Evolutionary conservation across 2,797 vertebrate species (phyloP), one percentile per base, ranked within the genome.

Genomic region (Enteromius viviparus): DNA sequence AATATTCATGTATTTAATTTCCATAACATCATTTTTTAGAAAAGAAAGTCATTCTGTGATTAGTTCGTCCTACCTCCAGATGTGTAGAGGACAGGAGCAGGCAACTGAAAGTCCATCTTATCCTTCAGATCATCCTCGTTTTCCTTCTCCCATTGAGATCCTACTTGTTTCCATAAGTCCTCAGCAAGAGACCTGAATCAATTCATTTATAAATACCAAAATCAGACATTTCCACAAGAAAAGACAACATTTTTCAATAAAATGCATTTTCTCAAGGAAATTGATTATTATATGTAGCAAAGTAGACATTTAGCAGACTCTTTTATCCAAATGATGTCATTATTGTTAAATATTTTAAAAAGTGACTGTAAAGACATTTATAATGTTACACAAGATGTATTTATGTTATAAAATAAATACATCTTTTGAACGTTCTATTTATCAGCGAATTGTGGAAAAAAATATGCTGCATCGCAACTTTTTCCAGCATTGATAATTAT

Each of bases 91-190:
- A 93, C 40, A 1, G 96, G 96, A 2, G 92, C 91, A 0, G 90
- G 80, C 21, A 93, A 60, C 80, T 94, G 92, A 29, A 98, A 99
- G 90, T 99, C 95, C 91, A 98, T 92, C 90, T 98, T 99, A 91
- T 99, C 98, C 91, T 99, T 99, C 85, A 99, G 93, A 79, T 98
- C 96, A 0, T 96, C 95, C 89, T 98, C 97, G 7, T 99, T 99
- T 89, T 99, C 98, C 49, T 95, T 95, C 89, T 99, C 97, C 98
- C 98, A 99, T 80, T 97, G 98, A 65, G 93, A 88, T 1, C 98
- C 98, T 1, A 95, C 88, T 87, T 94, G 94, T 82, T 92, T 95
- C 98, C 98, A 99, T 1, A 97, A 95, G 85, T 93, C 91, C 80
- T 91, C 80, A 10, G 97, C 95, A 75, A 94, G 84, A 53, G 93